These are phyloP conservation scores for Nesidiocoris tenuis DNA, from an alignment of 2,888 invertebrate species.

Conservation along the genomic window DNA sequence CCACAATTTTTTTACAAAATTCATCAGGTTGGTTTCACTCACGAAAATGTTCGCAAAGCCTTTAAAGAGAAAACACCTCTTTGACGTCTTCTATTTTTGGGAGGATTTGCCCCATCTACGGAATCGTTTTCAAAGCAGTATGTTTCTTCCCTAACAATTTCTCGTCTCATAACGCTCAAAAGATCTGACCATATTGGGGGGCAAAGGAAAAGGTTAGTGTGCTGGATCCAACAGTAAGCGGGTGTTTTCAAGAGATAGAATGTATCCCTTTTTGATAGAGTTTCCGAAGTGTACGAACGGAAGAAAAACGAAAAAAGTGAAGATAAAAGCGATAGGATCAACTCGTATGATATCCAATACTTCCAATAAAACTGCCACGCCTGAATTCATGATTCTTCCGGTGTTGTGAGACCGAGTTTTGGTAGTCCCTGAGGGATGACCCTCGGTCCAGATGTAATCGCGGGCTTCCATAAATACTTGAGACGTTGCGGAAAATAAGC, in stretches of 20 bases:
- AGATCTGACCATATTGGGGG: constrained; percentile 2
- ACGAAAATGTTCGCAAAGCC: no score
- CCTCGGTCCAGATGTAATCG: constrained; percentile 22
- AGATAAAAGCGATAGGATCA: constrained; percentile 12
- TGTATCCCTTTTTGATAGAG: constrained; percentile 31
- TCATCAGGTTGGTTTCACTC: no score
- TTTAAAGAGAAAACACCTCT: no score
- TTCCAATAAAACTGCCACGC: constrained; percentile 40
- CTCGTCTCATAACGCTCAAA: no score
- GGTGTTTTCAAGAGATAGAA: neutral
- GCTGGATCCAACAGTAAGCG: neutral
- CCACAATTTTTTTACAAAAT: no score
- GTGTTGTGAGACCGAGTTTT: neutral
- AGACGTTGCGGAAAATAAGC: constrained; percentile 22
- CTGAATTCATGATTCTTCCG: constrained; percentile 39
- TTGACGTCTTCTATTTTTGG: no score
- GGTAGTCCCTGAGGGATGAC: constrained; percentile 9
- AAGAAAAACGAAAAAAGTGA: neutral
- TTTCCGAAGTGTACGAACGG: constrained; percentile 1
- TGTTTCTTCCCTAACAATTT: no score
- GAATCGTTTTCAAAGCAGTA: no score
- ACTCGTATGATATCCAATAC: constrained; percentile 31
- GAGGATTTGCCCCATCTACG: no score
- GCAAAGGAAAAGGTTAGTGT: no score
- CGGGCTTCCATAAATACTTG: constrained; percentile 31